Evolutionary conservation across 2,888 invertebrate genomes (phyloP).

Genomic region (Nyleta sp.): DNA sequence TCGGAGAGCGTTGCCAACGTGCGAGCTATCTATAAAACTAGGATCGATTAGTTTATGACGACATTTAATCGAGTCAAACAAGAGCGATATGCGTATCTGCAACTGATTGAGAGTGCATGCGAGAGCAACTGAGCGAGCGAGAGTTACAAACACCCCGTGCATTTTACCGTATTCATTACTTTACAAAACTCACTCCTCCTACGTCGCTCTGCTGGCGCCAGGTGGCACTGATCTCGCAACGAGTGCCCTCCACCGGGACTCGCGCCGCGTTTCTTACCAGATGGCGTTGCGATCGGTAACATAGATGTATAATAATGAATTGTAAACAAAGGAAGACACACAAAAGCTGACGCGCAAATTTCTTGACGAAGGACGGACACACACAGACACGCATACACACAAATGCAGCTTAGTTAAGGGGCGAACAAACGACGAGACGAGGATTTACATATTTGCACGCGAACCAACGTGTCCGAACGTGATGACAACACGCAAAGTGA

Average conservation of each 20-base stretch:
- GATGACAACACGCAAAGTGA: conserved; percentile 42
- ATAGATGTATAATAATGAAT: conserved; percentile 20
- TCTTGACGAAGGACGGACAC: not conserved
- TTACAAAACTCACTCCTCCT: conserved; percentile 26
- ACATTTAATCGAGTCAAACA: conserved; percentile 58
- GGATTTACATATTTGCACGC: conserved; percentile 13
- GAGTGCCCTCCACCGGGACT: conserved; percentile 6
- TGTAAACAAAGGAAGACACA: conserved; percentile 4
- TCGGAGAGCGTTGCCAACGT: conserved; percentile 74
- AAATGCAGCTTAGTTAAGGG: conserved; percentile 15
- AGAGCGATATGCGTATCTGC: conserved; percentile 22
- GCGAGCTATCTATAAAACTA: conserved; percentile 70
- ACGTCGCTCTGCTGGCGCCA: not conserved
- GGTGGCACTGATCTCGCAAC: not conserved
- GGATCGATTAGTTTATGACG: conserved; percentile 73
- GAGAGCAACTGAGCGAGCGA: conserved; percentile 44
- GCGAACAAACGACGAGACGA: conserved; percentile 22
- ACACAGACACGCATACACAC: too few relatives aligned
- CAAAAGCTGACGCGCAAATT: conserved; percentile 38
- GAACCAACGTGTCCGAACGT: conserved; percentile 43
- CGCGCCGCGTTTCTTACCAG: conserved; percentile 2
- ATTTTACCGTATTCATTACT: conserved; percentile 49
- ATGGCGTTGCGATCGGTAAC: conserved; percentile 23
- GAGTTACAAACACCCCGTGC: conserved; percentile 53
- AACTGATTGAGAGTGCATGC: conserved; percentile 28